Percentiles rank a stretch among this genome's conserved stretches.
phyloP scores from a whole-genome alignment of 2,797 vertebrate genomes.

The Oreochromis mossambicus region DNA sequence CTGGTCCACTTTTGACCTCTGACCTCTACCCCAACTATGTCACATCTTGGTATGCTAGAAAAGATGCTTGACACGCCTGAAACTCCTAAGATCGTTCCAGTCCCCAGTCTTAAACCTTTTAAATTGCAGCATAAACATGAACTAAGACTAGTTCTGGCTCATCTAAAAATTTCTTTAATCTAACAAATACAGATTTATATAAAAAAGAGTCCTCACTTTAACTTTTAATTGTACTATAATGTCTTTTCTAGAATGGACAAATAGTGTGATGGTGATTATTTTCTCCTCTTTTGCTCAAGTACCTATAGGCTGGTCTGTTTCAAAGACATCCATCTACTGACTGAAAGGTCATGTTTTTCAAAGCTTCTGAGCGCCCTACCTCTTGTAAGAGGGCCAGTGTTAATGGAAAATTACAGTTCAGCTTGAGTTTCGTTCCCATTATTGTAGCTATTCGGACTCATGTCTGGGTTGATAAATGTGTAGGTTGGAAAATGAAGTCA shows the following conservation, averaged over 20 bases:
- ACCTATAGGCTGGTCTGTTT: background rate
- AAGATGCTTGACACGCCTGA: background rate
- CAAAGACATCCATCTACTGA: background rate
- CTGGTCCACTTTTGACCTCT: constrained; percentile 1
- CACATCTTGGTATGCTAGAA: background rate
- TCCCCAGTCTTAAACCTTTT: background rate
- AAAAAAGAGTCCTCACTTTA: constrained; percentile 14
- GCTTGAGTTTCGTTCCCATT: background rate
- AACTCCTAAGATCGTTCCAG: background rate
- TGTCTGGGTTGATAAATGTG: background rate
- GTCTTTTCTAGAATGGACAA: constrained; percentile 10
- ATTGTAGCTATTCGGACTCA: background rate
- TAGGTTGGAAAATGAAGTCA: background rate
- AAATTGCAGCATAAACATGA: constrained; percentile 5
- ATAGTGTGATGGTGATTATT: background rate
- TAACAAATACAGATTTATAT: constrained; percentile 13
- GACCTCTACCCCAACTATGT: background rate
- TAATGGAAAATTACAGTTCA: background rate
- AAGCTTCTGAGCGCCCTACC: background rate
- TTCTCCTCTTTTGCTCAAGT: background rate
- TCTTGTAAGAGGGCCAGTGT: background rate
- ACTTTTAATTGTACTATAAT: constrained; percentile 1
- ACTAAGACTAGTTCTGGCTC: constrained; percentile 12
- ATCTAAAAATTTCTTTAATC: background rate
- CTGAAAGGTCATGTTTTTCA: background rate